phyloP scores from a whole-genome alignment of 2,888 invertebrate genomes.

The Drosophila affinis region DNA sequence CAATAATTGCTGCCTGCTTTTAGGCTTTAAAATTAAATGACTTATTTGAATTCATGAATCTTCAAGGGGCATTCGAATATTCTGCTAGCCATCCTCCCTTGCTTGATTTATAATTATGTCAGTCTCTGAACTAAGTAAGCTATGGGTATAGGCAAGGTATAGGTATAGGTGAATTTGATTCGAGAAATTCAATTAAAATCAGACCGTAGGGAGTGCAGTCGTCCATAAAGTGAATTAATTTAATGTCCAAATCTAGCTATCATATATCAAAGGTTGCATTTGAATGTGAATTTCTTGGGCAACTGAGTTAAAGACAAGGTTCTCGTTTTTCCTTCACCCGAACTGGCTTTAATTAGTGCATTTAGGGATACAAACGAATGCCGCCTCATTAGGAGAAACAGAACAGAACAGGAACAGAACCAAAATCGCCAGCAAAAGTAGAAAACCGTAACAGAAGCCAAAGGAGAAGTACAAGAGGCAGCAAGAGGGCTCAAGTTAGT shows the following conservation, averaged over 20 bases:
- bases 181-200: neutral
- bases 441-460: conserved; percentile 28
- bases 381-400: conserved; percentile 38
- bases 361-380: conserved; percentile 28
- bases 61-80: too few relatives aligned
- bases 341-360: conserved; percentile 26
- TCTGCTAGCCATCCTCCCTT: too few relatives aligned
- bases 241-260: neutral
- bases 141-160: too few relatives aligned
- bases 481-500: neutral
- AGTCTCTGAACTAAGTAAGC: too few relatives aligned
- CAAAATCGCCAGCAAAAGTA: neutral
- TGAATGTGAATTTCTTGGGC: neutral
- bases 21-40: too few relatives aligned
- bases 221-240: neutral
- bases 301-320: neutral
- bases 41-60: too few relatives aligned
- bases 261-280: neutral
- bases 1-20: too few relatives aligned
- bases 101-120: too few relatives aligned
- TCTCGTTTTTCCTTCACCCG: neutral
- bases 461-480: conserved; percentile 18
- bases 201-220: neutral
- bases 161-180: too few relatives aligned
- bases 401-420: neutral